Evolutionary conservation across 2,888 invertebrate species (phyloP).

Genomic region (Punctoribates punctum): DNA sequence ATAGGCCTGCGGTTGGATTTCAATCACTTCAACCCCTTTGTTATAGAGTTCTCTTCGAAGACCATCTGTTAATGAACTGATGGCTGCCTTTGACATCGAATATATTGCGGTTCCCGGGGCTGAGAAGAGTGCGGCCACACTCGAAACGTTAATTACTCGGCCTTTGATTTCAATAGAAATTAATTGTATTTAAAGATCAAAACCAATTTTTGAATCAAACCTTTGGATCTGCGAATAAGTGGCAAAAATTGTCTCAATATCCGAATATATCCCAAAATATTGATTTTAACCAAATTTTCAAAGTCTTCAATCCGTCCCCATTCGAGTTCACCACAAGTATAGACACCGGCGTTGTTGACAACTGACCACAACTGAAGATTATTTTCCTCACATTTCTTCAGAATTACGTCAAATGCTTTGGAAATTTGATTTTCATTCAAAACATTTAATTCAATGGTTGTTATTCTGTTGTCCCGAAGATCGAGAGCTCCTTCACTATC

Average conservation of each 20-base stretch:
- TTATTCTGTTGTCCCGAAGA: neutral
- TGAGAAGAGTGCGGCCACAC: slow-evolving; percentile 16
- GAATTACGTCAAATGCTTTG: neutral
- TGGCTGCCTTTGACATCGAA: neutral
- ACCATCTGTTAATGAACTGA: slow-evolving; percentile 17
- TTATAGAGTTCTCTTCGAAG: slow-evolving; percentile 12
- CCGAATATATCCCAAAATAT: slow-evolving; percentile 32
- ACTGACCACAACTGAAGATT: slow-evolving; percentile 6
- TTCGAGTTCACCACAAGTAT: slow-evolving; percentile 30
- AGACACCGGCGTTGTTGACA: slow-evolving; percentile 32
- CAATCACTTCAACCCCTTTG: neutral
- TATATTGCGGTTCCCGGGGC: neutral
- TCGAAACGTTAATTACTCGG: slow-evolving; percentile 37
- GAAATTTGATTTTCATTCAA: neutral
- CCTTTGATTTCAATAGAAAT: too few relatives aligned
- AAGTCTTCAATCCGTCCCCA: slow-evolving; percentile 6
- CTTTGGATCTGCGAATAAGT: slow-evolving; percentile 26
- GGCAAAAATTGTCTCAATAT: slow-evolving; percentile 26
- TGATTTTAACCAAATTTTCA: slow-evolving; percentile 15
- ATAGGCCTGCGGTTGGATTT: neutral
- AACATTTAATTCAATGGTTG: neutral
- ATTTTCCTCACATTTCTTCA: neutral
- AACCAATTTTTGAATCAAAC: neutral
- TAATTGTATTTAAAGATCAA: too few relatives aligned
- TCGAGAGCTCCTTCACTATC: neutral